Evolutionary conservation across 2,888 invertebrate genomes (phyloP).

Genomic region (Andrena praecox): DNA sequence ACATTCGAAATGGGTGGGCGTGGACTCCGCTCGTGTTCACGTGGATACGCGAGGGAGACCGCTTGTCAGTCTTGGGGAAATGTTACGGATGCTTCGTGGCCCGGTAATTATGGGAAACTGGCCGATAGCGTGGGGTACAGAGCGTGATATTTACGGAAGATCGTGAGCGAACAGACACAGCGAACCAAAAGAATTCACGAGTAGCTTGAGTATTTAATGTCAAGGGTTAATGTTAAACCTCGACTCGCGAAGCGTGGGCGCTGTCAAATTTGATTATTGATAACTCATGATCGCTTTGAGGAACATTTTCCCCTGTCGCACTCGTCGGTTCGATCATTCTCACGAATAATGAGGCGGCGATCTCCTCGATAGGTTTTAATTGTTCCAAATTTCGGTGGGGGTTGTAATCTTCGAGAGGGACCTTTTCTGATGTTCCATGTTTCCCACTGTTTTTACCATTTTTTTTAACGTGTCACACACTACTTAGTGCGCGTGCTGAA

Average conservation of each 20-base stretch:
- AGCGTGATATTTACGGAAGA: not conserved
- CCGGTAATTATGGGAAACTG: not conserved
- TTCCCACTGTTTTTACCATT: not conserved
- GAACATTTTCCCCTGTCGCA: too few species aligned
- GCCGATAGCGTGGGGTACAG: not conserved
- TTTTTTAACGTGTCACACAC: not conserved
- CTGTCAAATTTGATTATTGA: slow-evolving; percentile 13
- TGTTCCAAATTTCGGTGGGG: too few species aligned
- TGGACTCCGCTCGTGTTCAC: not conserved
- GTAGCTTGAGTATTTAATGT: slow-evolving; percentile 11
- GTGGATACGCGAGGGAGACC: not conserved
- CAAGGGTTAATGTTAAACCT: slow-evolving; percentile 16
- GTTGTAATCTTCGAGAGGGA: not conserved
- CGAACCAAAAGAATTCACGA: not conserved
- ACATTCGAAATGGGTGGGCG: not conserved
- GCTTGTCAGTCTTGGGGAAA: not conserved
- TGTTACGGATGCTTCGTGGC: not conserved
- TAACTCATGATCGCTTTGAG: not conserved
- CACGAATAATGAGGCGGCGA: too few species aligned
- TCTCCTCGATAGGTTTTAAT: not conserved
- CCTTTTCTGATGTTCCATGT: not conserved
- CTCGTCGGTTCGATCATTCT: too few species aligned
- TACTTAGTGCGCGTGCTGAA: not conserved
- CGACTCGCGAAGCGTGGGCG: not conserved
- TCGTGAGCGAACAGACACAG: not conserved